Percentiles rank a stretch among this genome's conserved stretches.
Evolutionary conservation across 2,797 vertebrate species (phyloP).

Genomic region (Hypotaenidia philippensis): DNA sequence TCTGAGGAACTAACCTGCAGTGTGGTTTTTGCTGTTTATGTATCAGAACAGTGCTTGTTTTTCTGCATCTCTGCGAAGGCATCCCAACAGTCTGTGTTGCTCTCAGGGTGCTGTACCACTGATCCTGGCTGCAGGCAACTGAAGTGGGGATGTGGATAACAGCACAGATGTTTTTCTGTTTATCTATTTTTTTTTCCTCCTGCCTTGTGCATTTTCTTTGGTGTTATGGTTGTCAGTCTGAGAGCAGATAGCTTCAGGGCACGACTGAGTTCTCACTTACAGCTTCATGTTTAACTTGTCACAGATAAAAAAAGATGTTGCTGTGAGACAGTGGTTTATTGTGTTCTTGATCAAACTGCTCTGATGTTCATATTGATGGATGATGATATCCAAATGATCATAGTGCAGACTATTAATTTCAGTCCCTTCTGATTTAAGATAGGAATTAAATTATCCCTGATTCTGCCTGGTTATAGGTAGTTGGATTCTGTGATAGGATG

Average conservation of each 20-base stretch:
- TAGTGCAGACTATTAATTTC: not conserved
- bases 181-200: not conserved
- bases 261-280: not conserved
- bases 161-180: not conserved
- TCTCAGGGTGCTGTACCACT: not conserved
- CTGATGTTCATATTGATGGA: not conserved
- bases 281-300: not conserved
- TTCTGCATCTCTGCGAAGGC: not conserved
- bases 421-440: not conserved
- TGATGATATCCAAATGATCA: not conserved
- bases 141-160: not conserved
- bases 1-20: not conserved
- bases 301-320: not conserved
- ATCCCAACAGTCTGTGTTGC: not conserved
- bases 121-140: not conserved
- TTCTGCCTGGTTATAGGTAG: not conserved
- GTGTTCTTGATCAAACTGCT: not conserved
- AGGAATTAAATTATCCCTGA: not conserved
- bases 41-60: fast-evolving
- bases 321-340: not conserved
- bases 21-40: not conserved
- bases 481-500: not conserved
- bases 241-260: not conserved
- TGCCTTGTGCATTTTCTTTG: not conserved
- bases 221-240: not conserved